Percentiles rank a stretch among this genome's conserved stretches.
Evolutionary conservation across 2,888 invertebrate genomes (phyloP).

Genomic region (Hartigia nigra): DNA sequence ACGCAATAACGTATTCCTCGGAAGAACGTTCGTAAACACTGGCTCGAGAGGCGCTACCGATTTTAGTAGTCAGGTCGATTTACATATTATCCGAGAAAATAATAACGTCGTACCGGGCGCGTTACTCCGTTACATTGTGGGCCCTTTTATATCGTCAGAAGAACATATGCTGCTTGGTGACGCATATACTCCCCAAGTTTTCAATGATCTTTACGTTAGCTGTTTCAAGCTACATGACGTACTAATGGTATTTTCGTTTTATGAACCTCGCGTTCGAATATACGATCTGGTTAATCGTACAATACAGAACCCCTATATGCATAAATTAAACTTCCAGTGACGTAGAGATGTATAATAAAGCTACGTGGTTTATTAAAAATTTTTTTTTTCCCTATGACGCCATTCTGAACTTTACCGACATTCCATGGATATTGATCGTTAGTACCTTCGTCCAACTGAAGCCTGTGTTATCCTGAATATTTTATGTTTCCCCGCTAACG

Average conservation of each 20-base stretch:
- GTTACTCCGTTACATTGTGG: background rate
- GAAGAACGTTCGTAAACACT: background rate
- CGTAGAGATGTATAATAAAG: slow-evolving; percentile 25
- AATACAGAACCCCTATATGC: background rate
- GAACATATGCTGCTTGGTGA: background rate
- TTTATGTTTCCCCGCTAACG: slow-evolving; percentile 32
- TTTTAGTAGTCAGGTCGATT: background rate
- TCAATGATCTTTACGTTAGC: background rate
- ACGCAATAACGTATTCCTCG: background rate
- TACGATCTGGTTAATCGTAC: background rate
- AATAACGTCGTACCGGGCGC: background rate
- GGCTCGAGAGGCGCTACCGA: background rate
- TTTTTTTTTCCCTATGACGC: slow-evolving; percentile 21
- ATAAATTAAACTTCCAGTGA: background rate
- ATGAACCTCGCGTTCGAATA: background rate
- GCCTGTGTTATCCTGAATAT: slow-evolving; percentile 45
- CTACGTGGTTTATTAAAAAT: slow-evolving; percentile 33
- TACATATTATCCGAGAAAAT: background rate
- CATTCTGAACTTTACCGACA: slow-evolving; percentile 41
- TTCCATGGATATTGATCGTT: slow-evolving; percentile 47
- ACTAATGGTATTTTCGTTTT: background rate
- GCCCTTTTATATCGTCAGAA: background rate
- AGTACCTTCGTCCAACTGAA: slow-evolving; percentile 30
- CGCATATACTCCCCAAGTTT: background rate
- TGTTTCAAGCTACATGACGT: background rate